Conservation (phyloP, 2,797 vertebrate genomes). For the Astyanax mexicanus region DNA sequence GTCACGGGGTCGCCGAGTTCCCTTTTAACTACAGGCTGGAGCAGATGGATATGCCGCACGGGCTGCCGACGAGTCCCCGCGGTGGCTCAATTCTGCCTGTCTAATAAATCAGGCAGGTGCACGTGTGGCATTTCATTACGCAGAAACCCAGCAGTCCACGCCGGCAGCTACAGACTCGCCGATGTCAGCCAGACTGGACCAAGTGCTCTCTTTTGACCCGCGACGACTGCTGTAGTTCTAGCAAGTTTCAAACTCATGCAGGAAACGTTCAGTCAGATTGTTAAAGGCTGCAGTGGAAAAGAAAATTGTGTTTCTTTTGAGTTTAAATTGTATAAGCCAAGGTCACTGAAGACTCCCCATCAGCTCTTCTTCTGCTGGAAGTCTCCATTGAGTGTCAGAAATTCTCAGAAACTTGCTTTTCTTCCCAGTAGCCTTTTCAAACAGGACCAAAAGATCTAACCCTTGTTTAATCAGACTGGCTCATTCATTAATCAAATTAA, state of each 20-base stretch:
- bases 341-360: not conserved
- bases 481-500: no score
- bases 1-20: conserved; percentile 20
- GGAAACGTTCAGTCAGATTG: conserved; percentile 1
- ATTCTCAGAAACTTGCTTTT: conserved; percentile 1
- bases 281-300: not conserved
- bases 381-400: conserved; percentile 7
- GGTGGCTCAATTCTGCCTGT: conserved; percentile 51
- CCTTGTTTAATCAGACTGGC: no score
- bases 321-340: conserved; percentile 8
- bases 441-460: no score
- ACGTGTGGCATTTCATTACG: conserved; percentile 43
- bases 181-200: not conserved
- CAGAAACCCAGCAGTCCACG: conserved; percentile 16
- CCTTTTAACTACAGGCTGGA: conserved; percentile 31
- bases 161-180: not conserved
- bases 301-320: conserved; percentile 6
- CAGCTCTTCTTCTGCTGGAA: conserved; percentile 15
- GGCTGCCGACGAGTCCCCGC: conserved; percentile 34
- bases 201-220: conserved; percentile 9
- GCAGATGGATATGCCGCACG: conserved; percentile 40
- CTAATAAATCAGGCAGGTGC: conserved; percentile 56
- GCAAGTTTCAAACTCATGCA: not conserved
- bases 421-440: not conserved
- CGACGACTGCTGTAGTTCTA: not conserved